Evolutionary conservation across 2,888 invertebrate genomes (phyloP).

Genomic region (Coleophora deauratella): DNA sequence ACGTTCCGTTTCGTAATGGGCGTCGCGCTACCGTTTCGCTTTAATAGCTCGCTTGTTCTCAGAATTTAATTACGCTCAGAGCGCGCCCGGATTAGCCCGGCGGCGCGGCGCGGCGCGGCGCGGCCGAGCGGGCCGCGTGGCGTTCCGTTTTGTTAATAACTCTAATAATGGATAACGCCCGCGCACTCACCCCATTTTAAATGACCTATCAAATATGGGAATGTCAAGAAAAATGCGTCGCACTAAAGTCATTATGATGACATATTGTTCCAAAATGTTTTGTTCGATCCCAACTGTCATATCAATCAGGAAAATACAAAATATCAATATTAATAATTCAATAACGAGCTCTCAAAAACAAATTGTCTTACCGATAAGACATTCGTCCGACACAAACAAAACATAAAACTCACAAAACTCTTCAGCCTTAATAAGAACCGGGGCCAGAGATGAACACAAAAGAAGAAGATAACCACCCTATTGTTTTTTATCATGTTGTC

Average conservation of each 20-base stretch:
- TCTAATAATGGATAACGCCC: constrained; percentile 65
- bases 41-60: constrained; percentile 71
- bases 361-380: constrained; percentile 70
- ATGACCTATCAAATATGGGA: not conserved
- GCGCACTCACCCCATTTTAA: constrained; percentile 35
- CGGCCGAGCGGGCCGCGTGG: too few species aligned
- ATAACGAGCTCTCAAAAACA: constrained; percentile 67
- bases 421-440: constrained; percentile 68
- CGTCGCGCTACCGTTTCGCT: constrained; percentile 70
- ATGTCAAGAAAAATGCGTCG: too few species aligned
- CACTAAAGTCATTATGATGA: constrained; percentile 1
- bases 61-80: constrained; percentile 68
- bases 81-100: constrained; percentile 62
- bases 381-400: constrained; percentile 59
- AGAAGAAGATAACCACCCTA: constrained; percentile 68
- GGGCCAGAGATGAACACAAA: constrained; percentile 69
- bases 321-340: constrained; percentile 65
- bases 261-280: constrained; percentile 2
- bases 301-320: constrained; percentile 30
- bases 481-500: constrained; percentile 74
- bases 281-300: constrained; percentile 25
- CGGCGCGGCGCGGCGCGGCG: too few species aligned
- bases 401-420: constrained; percentile 56
- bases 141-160: constrained; percentile 70
- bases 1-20: constrained; percentile 72